phyloP scores from a whole-genome alignment of 1,140 invertebrate species.

The Cotesia chilonis region DNA sequence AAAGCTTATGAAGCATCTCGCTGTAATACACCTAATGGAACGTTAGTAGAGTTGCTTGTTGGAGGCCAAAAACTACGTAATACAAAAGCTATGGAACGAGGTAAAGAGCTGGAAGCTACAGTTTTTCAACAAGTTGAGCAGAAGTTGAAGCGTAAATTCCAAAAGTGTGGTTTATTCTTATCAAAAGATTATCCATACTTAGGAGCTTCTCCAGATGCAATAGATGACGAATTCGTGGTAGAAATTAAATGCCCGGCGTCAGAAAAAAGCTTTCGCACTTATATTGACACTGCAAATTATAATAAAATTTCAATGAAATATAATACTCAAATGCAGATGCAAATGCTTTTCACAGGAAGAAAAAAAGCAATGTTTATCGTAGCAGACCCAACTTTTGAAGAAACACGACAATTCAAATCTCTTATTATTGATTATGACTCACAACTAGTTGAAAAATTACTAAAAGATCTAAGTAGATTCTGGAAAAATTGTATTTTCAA shows the following conservation, averaged over 20 bases:
- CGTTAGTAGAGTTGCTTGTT: background rate
- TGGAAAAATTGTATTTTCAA: no score
- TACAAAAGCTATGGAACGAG: conserved; percentile 2
- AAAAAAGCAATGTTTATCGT: no score
- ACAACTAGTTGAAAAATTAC: background rate
- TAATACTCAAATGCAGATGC: no score
- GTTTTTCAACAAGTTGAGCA: background rate
- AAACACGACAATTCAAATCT: background rate
- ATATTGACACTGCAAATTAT: no score
- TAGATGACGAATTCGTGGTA: conserved; percentile 16
- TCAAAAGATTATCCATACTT: conserved; percentile 1
- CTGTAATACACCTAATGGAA: background rate
- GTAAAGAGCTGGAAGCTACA: background rate
- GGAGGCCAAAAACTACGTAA: background rate
- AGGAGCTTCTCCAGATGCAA: conserved; percentile 7
- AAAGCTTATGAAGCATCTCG: background rate
- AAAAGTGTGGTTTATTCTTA: conserved; percentile 4
- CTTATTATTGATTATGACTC: background rate
- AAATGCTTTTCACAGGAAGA: no score
- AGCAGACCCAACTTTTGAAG: no score
- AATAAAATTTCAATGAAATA: no score
- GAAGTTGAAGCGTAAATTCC: background rate
- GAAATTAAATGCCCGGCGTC: conserved; percentile 14
- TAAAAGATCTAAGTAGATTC: no score
- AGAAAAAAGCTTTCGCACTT: no score